phyloP scores from a whole-genome alignment of 2,113 vertebrate species.

The Oryzias celebensis region DNA sequence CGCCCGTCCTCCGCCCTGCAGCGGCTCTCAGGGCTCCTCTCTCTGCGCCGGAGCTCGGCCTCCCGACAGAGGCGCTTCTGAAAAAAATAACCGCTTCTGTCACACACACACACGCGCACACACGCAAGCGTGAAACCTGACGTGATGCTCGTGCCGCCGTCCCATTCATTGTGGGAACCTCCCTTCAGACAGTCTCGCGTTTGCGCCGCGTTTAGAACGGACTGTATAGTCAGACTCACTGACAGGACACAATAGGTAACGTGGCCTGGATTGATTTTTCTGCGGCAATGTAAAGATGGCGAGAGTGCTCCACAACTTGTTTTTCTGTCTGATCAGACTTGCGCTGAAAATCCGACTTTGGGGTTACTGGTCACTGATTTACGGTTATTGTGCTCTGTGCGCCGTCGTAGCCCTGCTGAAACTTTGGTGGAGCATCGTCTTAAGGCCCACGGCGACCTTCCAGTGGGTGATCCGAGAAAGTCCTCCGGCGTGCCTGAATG shows the following conservation, averaged over 20 bases:
- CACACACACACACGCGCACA: background rate
- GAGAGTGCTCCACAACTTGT: conserved; percentile 79
- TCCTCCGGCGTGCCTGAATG: conserved; percentile 88
- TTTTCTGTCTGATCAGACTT: conserved; percentile 75
- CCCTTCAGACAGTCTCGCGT: conserved; percentile 62
- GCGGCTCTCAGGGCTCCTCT: background rate
- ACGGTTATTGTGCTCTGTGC: conserved; percentile 87
- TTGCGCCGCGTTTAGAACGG: conserved; percentile 47
- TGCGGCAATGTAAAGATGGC: conserved; percentile 83
- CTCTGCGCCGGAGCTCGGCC: conserved; percentile 14
- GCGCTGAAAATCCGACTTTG: conserved; percentile 75
- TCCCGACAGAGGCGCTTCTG: conserved; percentile 44
- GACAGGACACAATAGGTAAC: conserved; percentile 34
- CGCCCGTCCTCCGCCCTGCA: conserved; percentile 33
- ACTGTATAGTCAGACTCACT: conserved; percentile 18
- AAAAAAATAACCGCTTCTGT: conserved; percentile 39
- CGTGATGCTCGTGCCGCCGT: conserved; percentile 56
- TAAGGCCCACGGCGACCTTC: conserved; percentile 84
- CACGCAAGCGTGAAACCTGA: conserved; percentile 72
- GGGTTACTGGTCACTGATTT: conserved; percentile 88
- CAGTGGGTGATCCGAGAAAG: conserved; percentile 83
- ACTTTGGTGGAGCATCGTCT: conserved; percentile 90
- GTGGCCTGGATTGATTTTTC: conserved; percentile 44
- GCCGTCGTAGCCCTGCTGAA: conserved; percentile 83
- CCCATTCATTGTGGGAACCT: conserved; percentile 67